Percentiles rank a stretch among this genome's conserved stretches.
These are phyloP conservation scores for Artibeus jamaicensis DNA, from an alignment of 2,797 vertebrate genomes.

Conservation along the genomic window DNA sequence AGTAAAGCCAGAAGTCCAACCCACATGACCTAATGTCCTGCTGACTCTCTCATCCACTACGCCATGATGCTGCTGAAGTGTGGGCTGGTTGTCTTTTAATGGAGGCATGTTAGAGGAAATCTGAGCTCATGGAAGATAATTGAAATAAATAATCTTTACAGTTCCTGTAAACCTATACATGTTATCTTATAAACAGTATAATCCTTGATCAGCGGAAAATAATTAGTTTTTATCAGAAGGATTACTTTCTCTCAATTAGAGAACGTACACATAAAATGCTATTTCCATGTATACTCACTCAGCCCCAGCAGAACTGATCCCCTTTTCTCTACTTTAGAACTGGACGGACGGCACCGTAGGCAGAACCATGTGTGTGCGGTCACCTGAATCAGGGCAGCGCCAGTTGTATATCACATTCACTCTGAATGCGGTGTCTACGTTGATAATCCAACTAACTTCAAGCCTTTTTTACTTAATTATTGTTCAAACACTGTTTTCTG, in stretches of 20 bases:
- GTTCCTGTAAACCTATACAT: background rate
- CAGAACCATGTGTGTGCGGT: background rate
- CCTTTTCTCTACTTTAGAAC: background rate
- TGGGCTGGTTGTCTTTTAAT: background rate
- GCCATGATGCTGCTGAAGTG: background rate
- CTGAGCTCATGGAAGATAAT: background rate
- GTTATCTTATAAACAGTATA: background rate
- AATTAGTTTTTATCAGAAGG: conserved; percentile 4
- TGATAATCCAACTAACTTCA: background rate
- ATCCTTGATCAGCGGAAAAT: background rate
- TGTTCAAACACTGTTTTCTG: no score
- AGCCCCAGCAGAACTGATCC: background rate
- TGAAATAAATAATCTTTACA: background rate
- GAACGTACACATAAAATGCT: background rate
- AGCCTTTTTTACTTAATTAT: no score
- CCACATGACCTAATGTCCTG: background rate
- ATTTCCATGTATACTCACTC: background rate
- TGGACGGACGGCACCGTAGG: background rate
- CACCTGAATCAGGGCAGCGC: background rate
- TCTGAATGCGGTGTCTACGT: background rate
- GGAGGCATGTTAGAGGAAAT: background rate
- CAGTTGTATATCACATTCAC: background rate
- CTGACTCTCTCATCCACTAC: background rate
- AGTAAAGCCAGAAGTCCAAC: background rate
- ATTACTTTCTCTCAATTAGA: background rate